Conservation (phyloP, 1,140 invertebrate species). For the Lordiphosa clarofinis region DNA sequence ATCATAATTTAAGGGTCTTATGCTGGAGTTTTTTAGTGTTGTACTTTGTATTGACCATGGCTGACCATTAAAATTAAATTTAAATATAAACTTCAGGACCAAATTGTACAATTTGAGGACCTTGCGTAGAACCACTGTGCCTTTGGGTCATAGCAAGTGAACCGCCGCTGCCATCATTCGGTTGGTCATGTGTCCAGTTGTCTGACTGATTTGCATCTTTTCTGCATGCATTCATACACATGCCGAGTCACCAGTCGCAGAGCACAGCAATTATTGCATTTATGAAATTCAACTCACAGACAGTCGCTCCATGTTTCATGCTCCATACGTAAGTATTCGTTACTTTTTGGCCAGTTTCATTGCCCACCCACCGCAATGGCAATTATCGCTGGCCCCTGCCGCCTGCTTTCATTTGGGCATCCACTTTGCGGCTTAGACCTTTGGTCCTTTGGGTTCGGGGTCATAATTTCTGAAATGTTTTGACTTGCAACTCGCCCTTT, state of each 20-base stretch:
- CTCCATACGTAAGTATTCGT: conserved; percentile 30
- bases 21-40: too few relatives aligned
- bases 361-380: conserved; percentile 38
- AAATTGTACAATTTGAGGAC: too few relatives aligned
- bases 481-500: conserved; percentile 73
- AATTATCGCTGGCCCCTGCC: conserved; percentile 58
- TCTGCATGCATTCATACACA: conserved; percentile 48
- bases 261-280: conserved; percentile 67
- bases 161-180: conserved; percentile 15
- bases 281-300: conserved; percentile 57
- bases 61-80: too few relatives aligned
- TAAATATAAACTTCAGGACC: too few relatives aligned
- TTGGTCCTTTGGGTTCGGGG: conserved; percentile 45
- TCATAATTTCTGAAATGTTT: conserved; percentile 76
- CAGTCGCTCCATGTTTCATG: conserved; percentile 16
- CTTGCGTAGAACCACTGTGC: not conserved
- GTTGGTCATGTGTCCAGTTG: conserved; percentile 44
- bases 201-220: conserved; percentile 72
- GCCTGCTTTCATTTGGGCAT: conserved; percentile 14
- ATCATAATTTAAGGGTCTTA: too few relatives aligned
- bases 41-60: too few relatives aligned
- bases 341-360: conserved; percentile 36
- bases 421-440: conserved; percentile 50
- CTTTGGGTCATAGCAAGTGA: conserved; percentile 5
- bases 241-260: conserved; percentile 8